These are phyloP conservation scores for Hypsibius dujardini DNA, from an alignment of 1,140 invertebrate species.

Conservation along the genomic window DNA sequence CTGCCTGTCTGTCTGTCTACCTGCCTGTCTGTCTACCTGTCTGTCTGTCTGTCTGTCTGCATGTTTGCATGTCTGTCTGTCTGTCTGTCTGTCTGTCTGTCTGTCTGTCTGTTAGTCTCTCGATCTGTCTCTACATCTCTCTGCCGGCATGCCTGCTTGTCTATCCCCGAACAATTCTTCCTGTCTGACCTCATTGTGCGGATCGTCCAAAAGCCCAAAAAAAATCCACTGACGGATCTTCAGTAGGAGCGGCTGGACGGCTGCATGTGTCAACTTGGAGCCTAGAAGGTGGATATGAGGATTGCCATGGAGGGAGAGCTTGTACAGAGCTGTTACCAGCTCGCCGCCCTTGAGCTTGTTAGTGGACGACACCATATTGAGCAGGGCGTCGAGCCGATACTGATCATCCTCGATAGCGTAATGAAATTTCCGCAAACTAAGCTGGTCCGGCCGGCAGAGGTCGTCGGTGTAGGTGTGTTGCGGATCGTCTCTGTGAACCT, in stretches of 20 bases:
- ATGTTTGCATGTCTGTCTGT: too few relatives aligned
- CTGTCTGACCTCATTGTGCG: background rate
- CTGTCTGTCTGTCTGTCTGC: too few relatives aligned
- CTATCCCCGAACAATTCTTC: background rate
- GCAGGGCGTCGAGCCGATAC: background rate
- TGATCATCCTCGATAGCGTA: background rate
- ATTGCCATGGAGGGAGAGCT: background rate
- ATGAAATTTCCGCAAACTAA: background rate
- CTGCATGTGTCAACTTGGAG: background rate
- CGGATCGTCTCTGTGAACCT: constrained; percentile 3
- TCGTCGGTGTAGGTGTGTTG: background rate
- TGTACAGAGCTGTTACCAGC: background rate
- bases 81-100: too few relatives aligned
- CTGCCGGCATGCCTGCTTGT: too few relatives aligned
- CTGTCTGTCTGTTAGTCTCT: too few relatives aligned
- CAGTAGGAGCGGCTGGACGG: background rate
- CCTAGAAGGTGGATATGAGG: background rate
- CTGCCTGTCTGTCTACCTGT: too few relatives aligned
- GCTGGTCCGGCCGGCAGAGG: background rate
- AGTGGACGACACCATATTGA: background rate
- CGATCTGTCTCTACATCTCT: too few relatives aligned
- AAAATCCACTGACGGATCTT: background rate
- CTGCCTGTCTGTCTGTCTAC: too few relatives aligned
- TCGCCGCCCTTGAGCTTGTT: background rate
- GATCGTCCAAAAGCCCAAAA: background rate